phyloP scores from a whole-genome alignment of 2,797 vertebrate species.

The Florisuga fusca region DNA sequence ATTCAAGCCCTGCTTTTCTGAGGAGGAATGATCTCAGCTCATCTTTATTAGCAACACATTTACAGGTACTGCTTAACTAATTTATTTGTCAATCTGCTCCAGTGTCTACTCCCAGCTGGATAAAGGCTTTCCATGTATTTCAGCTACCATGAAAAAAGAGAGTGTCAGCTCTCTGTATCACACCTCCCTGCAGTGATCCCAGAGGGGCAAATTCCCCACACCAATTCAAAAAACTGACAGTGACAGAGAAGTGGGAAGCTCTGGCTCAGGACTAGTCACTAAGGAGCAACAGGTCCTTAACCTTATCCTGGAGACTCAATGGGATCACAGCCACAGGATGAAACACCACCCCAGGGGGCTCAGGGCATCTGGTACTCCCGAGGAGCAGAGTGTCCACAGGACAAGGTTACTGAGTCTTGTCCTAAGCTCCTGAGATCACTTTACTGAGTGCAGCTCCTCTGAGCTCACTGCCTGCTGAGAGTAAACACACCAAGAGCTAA shows the following conservation, averaged over 20 bases:
- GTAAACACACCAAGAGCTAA: constrained; percentile 18
- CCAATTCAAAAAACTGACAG: background rate
- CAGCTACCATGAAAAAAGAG: background rate
- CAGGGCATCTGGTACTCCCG: background rate
- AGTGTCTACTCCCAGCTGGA: background rate
- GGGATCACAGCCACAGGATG: background rate
- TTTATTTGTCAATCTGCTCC: background rate
- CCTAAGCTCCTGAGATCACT: constrained; percentile 30
- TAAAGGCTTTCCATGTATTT: background rate
- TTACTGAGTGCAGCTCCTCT: background rate
- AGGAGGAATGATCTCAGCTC: background rate
- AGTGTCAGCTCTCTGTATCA: background rate
- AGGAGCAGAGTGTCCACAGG: background rate
- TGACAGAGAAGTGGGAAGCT: background rate
- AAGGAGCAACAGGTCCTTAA: background rate
- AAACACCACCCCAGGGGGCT: background rate
- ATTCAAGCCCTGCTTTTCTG: background rate
- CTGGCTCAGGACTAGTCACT: background rate
- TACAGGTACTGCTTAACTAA: background rate
- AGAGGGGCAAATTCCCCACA: background rate
- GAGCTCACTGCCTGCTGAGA: background rate
- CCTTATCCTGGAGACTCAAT: background rate
- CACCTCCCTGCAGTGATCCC: background rate
- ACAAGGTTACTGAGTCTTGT: background rate
- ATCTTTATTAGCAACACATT: background rate